Conservation (phyloP, 92 coral and sea anemone species). For the Anthopleura xanthogrammica region DNA sequence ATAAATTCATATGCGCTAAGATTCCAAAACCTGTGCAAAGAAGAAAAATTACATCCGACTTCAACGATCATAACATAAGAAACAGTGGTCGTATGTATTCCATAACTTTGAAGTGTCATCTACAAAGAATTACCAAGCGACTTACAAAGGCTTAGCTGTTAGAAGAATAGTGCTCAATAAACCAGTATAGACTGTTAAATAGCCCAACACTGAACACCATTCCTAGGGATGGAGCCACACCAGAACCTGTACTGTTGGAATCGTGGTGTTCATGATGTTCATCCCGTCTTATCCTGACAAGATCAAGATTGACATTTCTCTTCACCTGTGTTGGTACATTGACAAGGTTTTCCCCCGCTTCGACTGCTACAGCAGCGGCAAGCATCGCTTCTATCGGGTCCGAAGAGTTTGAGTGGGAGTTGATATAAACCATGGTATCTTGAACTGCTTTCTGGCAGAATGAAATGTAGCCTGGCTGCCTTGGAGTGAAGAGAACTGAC, state of each 20-base stretch:
- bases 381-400: slow-evolving; percentile 55
- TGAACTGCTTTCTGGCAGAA: slow-evolving; percentile 61
- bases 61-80: no score
- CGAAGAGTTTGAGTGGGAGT: slow-evolving; percentile 51
- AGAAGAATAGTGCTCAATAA: neutral
- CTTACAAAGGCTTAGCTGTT: no score
- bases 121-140: no score
- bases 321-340: neutral
- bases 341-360: neutral
- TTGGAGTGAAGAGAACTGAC: slow-evolving; percentile 59
- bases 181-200: neutral
- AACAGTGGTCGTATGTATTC: no score
- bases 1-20: no score
- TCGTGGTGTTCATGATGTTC: slow-evolving; percentile 46
- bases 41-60: no score
- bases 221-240: neutral
- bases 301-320: neutral
- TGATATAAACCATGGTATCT: slow-evolving; percentile 45
- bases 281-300: slow-evolving; percentile 30
- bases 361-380: slow-evolving; percentile 66
- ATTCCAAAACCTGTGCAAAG: no score
- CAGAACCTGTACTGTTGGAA: slow-evolving; percentile 15
- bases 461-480: slow-evolving; percentile 34
- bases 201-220: neutral
- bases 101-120: no score